phyloP scores from a whole-genome alignment of 2,797 vertebrate species.

The Megaceryle alcyon region DNA sequence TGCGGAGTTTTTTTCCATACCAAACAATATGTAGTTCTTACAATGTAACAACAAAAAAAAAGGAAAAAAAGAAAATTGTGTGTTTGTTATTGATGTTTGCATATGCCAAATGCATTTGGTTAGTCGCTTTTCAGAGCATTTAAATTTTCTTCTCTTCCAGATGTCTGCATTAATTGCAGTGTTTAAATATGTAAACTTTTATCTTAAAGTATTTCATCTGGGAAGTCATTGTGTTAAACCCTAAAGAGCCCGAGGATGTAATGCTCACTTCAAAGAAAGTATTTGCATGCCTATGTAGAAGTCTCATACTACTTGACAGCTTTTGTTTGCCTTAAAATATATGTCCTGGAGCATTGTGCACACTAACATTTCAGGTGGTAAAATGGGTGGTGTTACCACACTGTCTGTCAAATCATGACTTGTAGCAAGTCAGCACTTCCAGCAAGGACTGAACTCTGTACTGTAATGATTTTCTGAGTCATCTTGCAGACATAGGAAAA shows the following conservation, averaged over 20 bases:
- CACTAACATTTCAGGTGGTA: constrained; percentile 4
- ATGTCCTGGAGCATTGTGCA: constrained; percentile 41
- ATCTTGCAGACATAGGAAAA: not conserved
- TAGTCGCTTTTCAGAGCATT: not conserved
- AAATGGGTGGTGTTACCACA: constrained; percentile 23
- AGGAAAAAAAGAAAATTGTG: not conserved
- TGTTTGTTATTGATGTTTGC: not conserved
- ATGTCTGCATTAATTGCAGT: constrained; percentile 9
- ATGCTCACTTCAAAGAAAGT: constrained; percentile 39
- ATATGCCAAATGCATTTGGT: not conserved
- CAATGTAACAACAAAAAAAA: not conserved
- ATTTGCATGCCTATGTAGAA: constrained; percentile 32
- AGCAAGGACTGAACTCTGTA: not conserved
- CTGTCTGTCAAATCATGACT: constrained; percentile 37
- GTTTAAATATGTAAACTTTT: constrained; percentile 29
- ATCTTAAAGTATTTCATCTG: not conserved
- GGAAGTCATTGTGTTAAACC: constrained; percentile 20
- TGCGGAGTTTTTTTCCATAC: not conserved
- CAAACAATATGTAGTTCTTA: not conserved
- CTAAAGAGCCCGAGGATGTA: constrained; percentile 39
- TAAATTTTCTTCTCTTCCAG: constrained; percentile 24
- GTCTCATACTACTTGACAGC: constrained; percentile 42
- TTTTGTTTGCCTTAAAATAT: constrained; percentile 39
- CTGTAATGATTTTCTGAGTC: constrained; percentile 19
- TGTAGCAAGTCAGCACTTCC: constrained; percentile 30